Conservation (phyloP, 1,140 invertebrate genomes). For the Andricus grossulariae region DNA sequence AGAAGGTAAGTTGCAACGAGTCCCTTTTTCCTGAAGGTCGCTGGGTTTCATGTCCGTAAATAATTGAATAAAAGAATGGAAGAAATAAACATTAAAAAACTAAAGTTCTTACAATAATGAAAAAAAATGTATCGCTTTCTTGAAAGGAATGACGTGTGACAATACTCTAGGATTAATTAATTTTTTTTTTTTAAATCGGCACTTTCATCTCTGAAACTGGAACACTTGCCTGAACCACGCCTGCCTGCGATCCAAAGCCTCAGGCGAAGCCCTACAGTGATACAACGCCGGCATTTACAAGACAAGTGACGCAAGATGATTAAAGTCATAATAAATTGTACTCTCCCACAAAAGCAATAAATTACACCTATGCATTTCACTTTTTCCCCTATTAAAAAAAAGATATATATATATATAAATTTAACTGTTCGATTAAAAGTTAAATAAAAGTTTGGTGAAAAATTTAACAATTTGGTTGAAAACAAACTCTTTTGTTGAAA, state of each 20-base stretch:
- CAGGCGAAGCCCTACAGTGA: slow-evolving; percentile 11
- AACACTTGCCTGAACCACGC: slow-evolving; percentile 50
- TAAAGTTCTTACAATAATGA: background rate
- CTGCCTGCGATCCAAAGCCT: slow-evolving; percentile 29
- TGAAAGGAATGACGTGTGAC: slow-evolving; percentile 2
- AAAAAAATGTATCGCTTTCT: background rate
- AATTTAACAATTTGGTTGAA: too few species aligned
- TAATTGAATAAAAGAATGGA: too few species aligned
- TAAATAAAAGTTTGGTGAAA: too few species aligned
- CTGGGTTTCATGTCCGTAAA: too few species aligned
- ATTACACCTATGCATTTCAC: background rate
- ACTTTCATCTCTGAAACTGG: slow-evolving; percentile 58
- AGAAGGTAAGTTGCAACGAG: too few species aligned
- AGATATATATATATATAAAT: too few species aligned
- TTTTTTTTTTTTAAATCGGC: slow-evolving; percentile 37
- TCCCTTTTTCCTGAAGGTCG: too few species aligned
- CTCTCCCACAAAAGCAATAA: background rate
- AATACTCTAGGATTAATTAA: slow-evolving; percentile 42
- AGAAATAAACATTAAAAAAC: background rate
- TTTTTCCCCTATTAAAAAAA: background rate
- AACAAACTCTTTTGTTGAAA: too few species aligned
- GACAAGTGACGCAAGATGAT: slow-evolving; percentile 10
- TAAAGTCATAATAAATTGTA: slow-evolving; percentile 13
- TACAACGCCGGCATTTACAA: slow-evolving; percentile 16
- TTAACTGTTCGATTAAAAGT: too few species aligned